Conservation (phyloP, 2,888 invertebrate species). For the Leptinotarsa rubiginosa region DNA sequence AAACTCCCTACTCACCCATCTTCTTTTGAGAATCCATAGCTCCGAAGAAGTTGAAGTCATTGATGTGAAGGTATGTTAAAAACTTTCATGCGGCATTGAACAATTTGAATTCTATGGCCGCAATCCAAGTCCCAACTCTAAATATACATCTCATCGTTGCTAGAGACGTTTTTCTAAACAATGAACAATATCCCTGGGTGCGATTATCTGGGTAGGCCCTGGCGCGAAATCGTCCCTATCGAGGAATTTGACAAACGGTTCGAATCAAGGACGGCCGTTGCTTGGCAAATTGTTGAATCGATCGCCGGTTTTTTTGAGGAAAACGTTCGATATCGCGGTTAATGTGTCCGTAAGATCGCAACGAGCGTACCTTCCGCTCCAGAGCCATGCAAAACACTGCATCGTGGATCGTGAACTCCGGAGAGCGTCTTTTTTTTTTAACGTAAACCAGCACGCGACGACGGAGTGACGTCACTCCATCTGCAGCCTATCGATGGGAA, state of each 20-base stretch:
- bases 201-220: not conserved
- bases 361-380: slow-evolving; percentile 22
- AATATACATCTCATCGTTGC: slow-evolving; percentile 36
- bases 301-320: not conserved
- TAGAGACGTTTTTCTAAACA: slow-evolving; percentile 37
- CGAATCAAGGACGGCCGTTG: slow-evolving; percentile 17
- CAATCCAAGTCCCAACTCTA: slow-evolving; percentile 42
- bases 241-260: slow-evolving; percentile 11
- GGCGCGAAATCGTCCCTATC: slow-evolving; percentile 2
- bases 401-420: slow-evolving; percentile 29
- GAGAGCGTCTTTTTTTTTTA: slow-evolving; percentile 34
- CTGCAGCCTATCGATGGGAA: slow-evolving; percentile 30
- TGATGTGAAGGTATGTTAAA: slow-evolving; percentile 38
- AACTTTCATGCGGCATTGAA: slow-evolving; percentile 39
- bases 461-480: slow-evolving; percentile 35
- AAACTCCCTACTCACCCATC: slow-evolving; percentile 30
- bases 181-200: slow-evolving; percentile 22
- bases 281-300: slow-evolving; percentile 13
- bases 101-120: slow-evolving; percentile 43
- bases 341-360: not conserved
- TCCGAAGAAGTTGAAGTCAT: slow-evolving; percentile 39
- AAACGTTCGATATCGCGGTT: slow-evolving; percentile 9
- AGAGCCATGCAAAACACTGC: slow-evolving; percentile 36
- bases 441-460: slow-evolving; percentile 42
- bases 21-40: slow-evolving; percentile 32